phyloP scores from a whole-genome alignment of 2,797 vertebrate species.

The Coilia nasus region DNA sequence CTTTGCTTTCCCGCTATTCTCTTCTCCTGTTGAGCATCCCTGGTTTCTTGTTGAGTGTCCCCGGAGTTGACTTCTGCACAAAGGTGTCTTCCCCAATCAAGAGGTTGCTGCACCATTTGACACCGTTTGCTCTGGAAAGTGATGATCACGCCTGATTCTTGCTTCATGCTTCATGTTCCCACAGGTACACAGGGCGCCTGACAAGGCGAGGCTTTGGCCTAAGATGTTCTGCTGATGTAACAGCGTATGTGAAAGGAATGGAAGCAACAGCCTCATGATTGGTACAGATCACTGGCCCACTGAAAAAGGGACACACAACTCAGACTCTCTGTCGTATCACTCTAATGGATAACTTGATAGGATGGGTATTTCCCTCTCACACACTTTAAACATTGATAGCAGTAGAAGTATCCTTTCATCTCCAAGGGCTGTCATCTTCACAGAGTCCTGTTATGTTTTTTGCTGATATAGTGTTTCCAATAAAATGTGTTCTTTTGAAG shows the following conservation, averaged over 20 bases:
- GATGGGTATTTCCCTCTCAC: background rate
- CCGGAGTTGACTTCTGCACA: background rate
- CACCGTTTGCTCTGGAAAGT: constrained; percentile 9
- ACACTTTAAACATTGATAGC: constrained; percentile 1
- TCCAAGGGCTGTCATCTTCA: constrained; percentile 14
- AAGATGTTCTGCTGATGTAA: background rate
- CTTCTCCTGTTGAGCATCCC: background rate
- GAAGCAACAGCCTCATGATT: background rate
- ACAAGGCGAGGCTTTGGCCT: background rate
- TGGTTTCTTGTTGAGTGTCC: background rate
- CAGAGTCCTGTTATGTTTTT: constrained; percentile 18
- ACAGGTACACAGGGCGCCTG: background rate
- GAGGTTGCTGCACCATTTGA: background rate
- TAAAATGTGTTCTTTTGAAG: constrained; percentile 19
- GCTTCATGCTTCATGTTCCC: background rate
- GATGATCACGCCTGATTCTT: background rate
- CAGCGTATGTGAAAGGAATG: background rate
- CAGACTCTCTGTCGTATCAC: constrained; percentile 6
- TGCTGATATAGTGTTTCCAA: constrained; percentile 14
- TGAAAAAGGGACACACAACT: background rate
- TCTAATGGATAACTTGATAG: constrained; percentile 24
- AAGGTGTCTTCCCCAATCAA: constrained; percentile 6
- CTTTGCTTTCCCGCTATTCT: background rate
- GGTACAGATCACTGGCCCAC: background rate
- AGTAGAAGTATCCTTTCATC: constrained; percentile 13